Evolutionary conservation across 2,113 vertebrate species (phyloP).

Genomic region (Struthio camelus): DNA sequence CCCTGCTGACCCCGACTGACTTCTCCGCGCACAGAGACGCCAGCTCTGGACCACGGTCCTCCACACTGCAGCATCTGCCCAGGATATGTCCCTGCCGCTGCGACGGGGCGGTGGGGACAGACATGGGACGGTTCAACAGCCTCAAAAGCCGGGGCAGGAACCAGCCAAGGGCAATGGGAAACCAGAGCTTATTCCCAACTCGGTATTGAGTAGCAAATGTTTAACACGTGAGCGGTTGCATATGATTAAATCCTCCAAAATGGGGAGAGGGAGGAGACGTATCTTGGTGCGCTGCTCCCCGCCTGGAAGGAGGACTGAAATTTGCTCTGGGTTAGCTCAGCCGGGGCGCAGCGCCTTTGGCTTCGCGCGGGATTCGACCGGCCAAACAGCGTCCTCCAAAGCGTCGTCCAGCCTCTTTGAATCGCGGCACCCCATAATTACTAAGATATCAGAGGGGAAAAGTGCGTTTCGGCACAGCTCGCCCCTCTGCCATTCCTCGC

Average conservation of each 20-base stretch:
- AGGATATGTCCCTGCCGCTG: neutral
- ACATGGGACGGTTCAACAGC: neutral
- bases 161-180: neutral
- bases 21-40: neutral
- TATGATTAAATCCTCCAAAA: neutral
- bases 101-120: too few relatives aligned
- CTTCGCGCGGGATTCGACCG: rapidly evolving
- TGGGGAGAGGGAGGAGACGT: neutral
- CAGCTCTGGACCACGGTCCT: neutral
- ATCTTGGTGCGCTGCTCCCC: neutral
- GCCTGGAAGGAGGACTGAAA: neutral
- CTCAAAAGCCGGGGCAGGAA: neutral
- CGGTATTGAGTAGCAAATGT: neutral
- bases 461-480: neutral
- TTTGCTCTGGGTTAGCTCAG: neutral
- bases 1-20: neutral
- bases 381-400: neutral
- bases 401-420: neutral
- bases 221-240: neutral
- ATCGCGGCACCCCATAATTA: rapidly evolving
- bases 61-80: neutral
- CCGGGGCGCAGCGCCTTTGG: rapidly evolving
- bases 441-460: neutral
- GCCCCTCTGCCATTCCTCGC: neutral
- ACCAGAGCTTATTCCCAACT: neutral